These are phyloP conservation scores for Drosophila guanche DNA, from an alignment of 1,140 invertebrate species.

Conservation along the genomic window DNA sequence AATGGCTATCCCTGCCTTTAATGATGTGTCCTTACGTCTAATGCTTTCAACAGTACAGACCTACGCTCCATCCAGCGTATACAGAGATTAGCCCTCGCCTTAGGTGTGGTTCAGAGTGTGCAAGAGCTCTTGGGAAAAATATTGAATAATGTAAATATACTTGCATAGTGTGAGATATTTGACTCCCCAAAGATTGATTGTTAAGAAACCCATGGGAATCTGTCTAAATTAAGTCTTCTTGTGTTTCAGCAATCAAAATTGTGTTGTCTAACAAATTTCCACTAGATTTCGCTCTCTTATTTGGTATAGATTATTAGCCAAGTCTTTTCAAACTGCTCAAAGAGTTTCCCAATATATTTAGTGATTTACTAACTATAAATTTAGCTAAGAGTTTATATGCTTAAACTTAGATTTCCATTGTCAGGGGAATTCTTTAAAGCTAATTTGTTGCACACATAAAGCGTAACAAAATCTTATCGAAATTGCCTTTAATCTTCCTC, in stretches of 20 bases:
- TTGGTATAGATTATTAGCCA: too few species aligned
- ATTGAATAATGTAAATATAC: constrained; percentile 29
- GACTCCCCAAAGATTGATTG: constrained; percentile 26
- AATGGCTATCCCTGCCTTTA: constrained; percentile 60
- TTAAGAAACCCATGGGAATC: constrained; percentile 31
- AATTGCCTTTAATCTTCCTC: constrained; percentile 22
- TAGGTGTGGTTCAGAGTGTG: constrained; percentile 13
- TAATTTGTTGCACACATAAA: too few species aligned
- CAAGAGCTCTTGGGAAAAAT: constrained; percentile 14
- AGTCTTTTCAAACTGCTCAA: too few species aligned
- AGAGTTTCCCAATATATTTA: too few species aligned
- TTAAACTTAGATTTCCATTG: too few species aligned
- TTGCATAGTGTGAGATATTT: constrained; percentile 9
- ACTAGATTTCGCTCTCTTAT: too few species aligned
- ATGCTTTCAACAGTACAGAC: constrained; percentile 59
- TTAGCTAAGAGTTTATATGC: too few species aligned
- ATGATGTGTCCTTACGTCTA: constrained; percentile 73
- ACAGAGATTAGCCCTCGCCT: constrained; percentile 54
- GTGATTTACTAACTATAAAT: too few species aligned
- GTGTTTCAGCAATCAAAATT: too few species aligned
- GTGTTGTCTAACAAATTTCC: too few species aligned
- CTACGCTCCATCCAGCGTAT: constrained; percentile 25
- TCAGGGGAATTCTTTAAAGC: too few species aligned
- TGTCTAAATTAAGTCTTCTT: constrained; percentile 13
- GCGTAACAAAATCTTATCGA: not conserved